Evolutionary conservation across 2,888 invertebrate species (phyloP).

Genomic region (Diadromus collaris): DNA sequence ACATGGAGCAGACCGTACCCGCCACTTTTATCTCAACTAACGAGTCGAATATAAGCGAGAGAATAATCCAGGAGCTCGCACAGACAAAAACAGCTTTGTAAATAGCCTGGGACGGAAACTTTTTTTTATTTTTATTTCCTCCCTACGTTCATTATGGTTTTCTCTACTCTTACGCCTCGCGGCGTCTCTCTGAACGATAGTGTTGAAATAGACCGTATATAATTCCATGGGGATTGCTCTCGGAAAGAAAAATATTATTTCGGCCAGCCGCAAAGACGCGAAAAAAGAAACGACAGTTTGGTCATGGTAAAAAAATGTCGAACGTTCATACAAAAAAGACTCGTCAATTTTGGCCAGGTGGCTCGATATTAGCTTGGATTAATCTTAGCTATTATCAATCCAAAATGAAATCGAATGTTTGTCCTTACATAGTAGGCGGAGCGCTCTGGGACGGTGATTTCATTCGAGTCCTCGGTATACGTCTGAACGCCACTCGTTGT

Average conservation of each 20-base stretch:
- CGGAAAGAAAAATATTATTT: slow-evolving; percentile 12
- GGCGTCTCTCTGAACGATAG: background rate
- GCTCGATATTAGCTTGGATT: slow-evolving; percentile 15
- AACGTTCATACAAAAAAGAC: background rate
- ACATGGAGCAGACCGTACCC: background rate
- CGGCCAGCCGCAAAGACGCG: background rate
- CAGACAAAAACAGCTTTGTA: slow-evolving; percentile 34
- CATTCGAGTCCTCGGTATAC: slow-evolving; percentile 30
- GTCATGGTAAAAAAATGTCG: background rate
- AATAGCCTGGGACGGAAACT: slow-evolving; percentile 26
- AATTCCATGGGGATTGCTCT: slow-evolving; percentile 34
- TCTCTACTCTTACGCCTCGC: background rate
- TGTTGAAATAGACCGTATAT: slow-evolving; percentile 5
- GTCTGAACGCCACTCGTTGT: slow-evolving; percentile 47
- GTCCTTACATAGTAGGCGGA: background rate
- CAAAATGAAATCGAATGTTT: slow-evolving; percentile 41
- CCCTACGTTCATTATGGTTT: background rate
- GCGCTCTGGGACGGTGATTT: slow-evolving; percentile 27
- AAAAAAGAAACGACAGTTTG: background rate
- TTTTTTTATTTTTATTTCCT: slow-evolving; percentile 2
- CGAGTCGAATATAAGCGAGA: background rate
- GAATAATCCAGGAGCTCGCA: slow-evolving; percentile 32
- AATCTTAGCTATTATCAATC: slow-evolving; percentile 42
- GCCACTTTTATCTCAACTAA: too few species aligned
- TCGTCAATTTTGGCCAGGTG: slow-evolving; percentile 2